Conservation (phyloP, 2,113 vertebrate genomes). For the Pluvianellus socialis region DNA sequence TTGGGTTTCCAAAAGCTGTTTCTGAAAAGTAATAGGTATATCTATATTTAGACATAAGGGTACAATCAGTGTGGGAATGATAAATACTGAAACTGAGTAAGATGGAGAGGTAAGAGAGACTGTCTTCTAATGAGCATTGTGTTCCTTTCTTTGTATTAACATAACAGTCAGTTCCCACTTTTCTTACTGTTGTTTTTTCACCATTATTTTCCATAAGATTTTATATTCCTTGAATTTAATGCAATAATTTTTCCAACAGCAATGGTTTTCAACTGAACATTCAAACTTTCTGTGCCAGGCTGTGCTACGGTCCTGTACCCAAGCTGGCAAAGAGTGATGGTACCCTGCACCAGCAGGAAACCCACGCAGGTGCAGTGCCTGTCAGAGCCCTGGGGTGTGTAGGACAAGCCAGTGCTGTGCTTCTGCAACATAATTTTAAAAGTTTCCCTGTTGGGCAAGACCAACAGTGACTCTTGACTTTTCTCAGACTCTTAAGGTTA, state of each 20-base stretch:
- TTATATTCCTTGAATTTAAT: neutral
- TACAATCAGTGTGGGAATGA: neutral
- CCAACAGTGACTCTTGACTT: neutral
- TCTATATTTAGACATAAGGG: neutral
- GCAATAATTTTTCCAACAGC: neutral
- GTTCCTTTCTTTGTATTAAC: neutral
- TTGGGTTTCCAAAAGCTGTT: neutral
- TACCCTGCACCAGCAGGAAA: neutral
- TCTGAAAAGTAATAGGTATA: neutral
- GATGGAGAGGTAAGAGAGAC: neutral
- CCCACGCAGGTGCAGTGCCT: neutral
- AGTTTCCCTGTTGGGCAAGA: neutral
- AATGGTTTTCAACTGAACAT: neutral
- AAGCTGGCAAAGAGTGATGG: fast-evolving
- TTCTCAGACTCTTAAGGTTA: neutral
- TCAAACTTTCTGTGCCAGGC: neutral
- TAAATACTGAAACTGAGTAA: neutral
- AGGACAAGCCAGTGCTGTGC: neutral
- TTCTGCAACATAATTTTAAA: neutral
- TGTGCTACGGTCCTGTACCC: neutral
- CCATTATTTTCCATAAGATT: neutral
- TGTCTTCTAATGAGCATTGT: neutral
- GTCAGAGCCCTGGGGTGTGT: neutral
- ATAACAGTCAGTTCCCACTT: neutral
- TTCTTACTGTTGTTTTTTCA: neutral